Evolutionary conservation across 2,888 invertebrate species (phyloP).

Genomic region (Diplolepis rosae): DNA sequence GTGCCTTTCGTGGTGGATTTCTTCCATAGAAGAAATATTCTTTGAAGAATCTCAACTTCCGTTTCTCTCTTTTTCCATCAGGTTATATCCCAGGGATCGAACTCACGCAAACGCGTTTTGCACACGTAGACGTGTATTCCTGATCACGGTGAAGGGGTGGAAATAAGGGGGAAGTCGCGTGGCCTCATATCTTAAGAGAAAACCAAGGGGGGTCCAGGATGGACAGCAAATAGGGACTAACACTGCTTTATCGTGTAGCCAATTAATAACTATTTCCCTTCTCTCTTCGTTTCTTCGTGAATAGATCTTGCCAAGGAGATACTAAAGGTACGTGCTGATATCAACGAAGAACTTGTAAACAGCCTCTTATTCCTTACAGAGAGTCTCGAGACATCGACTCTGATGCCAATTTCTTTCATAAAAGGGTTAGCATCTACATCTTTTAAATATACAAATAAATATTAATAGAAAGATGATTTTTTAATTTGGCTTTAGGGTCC

Average conservation of each 20-base stretch:
- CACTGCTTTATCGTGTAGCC: constrained; percentile 72
- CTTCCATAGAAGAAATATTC: constrained; percentile 17
- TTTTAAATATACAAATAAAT: too few species aligned
- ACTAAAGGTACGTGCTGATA: constrained; percentile 7
- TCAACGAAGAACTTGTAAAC: constrained; percentile 14
- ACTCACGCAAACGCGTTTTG: constrained; percentile 45
- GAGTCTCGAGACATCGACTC: too few species aligned
- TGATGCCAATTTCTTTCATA: too few species aligned
- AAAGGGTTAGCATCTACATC: too few species aligned
- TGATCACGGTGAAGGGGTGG: neutral
- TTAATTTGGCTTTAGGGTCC: too few species aligned
- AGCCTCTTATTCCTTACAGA: neutral
- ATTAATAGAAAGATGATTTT: too few species aligned
- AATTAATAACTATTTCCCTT: constrained; percentile 69
- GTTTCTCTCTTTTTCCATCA: constrained; percentile 1
- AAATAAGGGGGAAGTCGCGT: constrained; percentile 65
- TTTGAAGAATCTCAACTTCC: constrained; percentile 6
- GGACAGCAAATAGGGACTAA: constrained; percentile 68
- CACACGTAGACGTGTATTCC: constrained; percentile 48
- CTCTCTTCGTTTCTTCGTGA: neutral
- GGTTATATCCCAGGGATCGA: constrained; percentile 36
- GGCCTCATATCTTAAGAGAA: constrained; percentile 68
- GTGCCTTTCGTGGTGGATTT: constrained; percentile 13
- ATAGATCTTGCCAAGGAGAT: constrained; percentile 17
- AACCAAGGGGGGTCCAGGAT: constrained; percentile 65